These are phyloP conservation scores for Acleris sparsana DNA, from an alignment of 2,888 invertebrate genomes.

Conservation along the genomic window DNA sequence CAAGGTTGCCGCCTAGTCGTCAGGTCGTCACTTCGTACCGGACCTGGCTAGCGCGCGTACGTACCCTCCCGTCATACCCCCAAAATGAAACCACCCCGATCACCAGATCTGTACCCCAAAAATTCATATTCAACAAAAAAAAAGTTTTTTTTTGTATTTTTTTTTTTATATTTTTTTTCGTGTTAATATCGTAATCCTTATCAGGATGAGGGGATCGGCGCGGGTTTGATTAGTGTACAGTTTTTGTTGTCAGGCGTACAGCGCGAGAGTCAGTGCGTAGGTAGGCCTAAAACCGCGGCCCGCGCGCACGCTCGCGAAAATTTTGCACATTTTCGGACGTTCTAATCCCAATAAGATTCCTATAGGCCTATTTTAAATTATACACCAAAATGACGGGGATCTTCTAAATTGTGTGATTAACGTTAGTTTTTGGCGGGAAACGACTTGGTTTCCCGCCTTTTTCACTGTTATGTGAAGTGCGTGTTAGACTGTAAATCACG, in stretches of 20 bases:
- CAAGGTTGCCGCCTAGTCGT: constrained; percentile 10
- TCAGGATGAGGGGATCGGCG: constrained; percentile 9
- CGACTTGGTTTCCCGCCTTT: constrained; percentile 49
- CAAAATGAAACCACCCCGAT: not conserved
- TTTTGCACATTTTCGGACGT: constrained; percentile 63
- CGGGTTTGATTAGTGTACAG: constrained; percentile 25
- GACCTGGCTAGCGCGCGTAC: constrained; percentile 14
- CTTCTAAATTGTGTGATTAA: constrained; percentile 53
- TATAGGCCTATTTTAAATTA: constrained; percentile 77
- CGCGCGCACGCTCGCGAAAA: constrained; percentile 62
- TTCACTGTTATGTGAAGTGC: constrained; percentile 58
- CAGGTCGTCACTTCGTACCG: constrained; percentile 20
- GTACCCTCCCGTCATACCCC: constrained; percentile 19
- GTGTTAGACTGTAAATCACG: constrained; percentile 44
- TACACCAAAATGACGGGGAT: constrained; percentile 45
- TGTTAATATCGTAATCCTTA: constrained; percentile 1
- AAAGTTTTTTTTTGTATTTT: not conserved
- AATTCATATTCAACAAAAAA: not conserved
- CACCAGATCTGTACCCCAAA: not conserved
- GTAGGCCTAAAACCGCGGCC: constrained; percentile 73
- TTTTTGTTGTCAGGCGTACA: constrained; percentile 42
- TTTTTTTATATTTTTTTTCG: not conserved
- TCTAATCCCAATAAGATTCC: constrained; percentile 74
- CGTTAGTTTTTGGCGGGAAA: constrained; percentile 50
- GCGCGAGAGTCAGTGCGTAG: constrained; percentile 35